Percentiles rank a stretch among this genome's conserved stretches.
Evolutionary conservation across 2,797 vertebrate species (phyloP).

Genomic region (Poecile montanus): DNA sequence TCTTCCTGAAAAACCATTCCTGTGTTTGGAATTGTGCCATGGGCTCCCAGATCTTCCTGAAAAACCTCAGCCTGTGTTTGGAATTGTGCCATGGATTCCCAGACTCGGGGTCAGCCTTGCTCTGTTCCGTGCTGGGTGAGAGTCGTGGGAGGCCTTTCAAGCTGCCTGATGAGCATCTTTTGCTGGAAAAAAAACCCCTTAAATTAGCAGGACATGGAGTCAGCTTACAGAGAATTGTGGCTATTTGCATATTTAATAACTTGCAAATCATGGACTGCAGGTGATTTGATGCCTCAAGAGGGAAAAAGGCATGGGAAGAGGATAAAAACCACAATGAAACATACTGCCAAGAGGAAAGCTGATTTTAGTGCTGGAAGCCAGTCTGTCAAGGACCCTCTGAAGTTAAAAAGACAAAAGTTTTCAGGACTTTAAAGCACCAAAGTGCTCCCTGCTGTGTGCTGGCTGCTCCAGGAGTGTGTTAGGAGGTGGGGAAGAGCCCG

Average conservation of each 20-base stretch:
- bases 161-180: neutral
- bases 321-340: neutral
- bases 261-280: neutral
- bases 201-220: neutral
- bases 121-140: neutral
- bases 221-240: neutral
- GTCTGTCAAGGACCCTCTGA: neutral
- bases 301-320: neutral
- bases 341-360: neutral
- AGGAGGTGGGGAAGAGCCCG: neutral
- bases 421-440: accelerated
- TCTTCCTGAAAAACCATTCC: neutral
- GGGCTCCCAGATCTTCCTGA: neutral
- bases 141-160: neutral
- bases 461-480: neutral
- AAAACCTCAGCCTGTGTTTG: neutral
- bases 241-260: neutral
- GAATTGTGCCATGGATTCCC: neutral
- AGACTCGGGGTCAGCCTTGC: neutral
- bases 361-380: neutral
- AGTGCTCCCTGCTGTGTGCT: neutral
- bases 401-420: neutral
- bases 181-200: neutral
- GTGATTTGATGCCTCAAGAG: neutral
- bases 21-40: accelerated